Conservation (phyloP, 1,140 invertebrate species). For the Holcopasites calliopsidis region DNA sequence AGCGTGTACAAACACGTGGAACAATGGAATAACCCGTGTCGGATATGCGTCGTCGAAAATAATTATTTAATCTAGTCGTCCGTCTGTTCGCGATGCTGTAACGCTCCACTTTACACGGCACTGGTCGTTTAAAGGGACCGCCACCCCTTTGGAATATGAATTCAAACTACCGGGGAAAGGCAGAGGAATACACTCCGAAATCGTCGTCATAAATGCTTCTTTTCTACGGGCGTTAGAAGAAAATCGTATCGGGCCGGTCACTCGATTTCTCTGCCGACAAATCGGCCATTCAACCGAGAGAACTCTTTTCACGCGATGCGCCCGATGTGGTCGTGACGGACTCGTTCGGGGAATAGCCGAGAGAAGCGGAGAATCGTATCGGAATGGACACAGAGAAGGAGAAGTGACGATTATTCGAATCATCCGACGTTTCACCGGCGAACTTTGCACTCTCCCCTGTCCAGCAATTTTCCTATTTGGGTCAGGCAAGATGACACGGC, state of each 20-base stretch:
- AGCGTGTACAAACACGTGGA: neutral
- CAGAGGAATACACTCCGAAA: too few relatives aligned
- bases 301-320: neutral
- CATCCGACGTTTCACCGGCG: slow-evolving; percentile 19
- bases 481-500: slow-evolving; percentile 33
- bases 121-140: slow-evolving; percentile 9
- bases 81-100: neutral
- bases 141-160: neutral
- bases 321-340: neutral
- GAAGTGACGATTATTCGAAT: slow-evolving; percentile 33
- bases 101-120: slow-evolving; percentile 4
- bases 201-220: too few relatives aligned
- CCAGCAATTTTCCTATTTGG: slow-evolving; percentile 42
- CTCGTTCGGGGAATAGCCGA: neutral
- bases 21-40: slow-evolving; percentile 47
- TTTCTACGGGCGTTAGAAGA: neutral
- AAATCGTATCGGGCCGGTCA: neutral
- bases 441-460: slow-evolving; percentile 26
- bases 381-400: neutral
- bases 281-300: neutral
- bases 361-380: neutral
- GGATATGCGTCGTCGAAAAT: slow-evolving; percentile 35
- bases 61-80: slow-evolving; percentile 47
- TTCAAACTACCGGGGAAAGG: neutral
- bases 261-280: neutral